These are phyloP conservation scores for Calameuta filiformis DNA, from an alignment of 2,888 invertebrate species.

Conservation along the genomic window DNA sequence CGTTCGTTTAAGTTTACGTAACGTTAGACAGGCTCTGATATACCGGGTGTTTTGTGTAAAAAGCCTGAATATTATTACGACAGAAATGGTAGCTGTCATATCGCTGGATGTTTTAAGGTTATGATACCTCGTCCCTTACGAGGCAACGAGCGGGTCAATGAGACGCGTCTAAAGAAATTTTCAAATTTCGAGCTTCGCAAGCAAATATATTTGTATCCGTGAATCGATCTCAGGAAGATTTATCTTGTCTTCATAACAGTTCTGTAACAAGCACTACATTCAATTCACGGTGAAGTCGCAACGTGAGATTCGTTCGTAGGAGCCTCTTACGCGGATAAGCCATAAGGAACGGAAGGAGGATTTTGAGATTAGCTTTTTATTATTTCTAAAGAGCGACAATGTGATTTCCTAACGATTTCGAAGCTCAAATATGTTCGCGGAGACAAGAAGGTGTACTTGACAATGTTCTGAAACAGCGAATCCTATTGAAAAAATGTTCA, in stretches of 20 bases:
- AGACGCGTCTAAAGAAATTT: not conserved
- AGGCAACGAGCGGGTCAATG: not conserved
- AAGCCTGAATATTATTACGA: not conserved
- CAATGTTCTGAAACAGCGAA: not conserved
- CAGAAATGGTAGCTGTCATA: no score
- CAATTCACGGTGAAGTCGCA: not conserved
- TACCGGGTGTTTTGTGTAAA: not conserved
- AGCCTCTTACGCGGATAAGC: not conserved
- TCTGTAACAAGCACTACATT: not conserved
- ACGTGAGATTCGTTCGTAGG: not conserved
- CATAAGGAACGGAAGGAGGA: not conserved
- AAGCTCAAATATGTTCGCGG: not conserved
- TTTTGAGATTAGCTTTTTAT: not conserved
- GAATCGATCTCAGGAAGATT: not conserved
- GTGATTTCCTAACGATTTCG: not conserved
- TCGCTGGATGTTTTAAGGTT: not conserved
- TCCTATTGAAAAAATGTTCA: not conserved
- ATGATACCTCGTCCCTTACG: not conserved
- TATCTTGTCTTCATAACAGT: not conserved
- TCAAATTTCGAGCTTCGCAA: not conserved
- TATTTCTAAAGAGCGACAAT: not conserved
- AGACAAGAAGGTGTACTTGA: not conserved
- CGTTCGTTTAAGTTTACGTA: conserved; percentile 29
- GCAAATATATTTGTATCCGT: no score
- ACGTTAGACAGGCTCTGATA: conserved; percentile 12